A percentile compares a stretch with the other conserved stretches of the same genome.
Evolutionary conservation across 2,113 vertebrate species (phyloP).

Genomic region (Illadopsis cleaveri): DNA sequence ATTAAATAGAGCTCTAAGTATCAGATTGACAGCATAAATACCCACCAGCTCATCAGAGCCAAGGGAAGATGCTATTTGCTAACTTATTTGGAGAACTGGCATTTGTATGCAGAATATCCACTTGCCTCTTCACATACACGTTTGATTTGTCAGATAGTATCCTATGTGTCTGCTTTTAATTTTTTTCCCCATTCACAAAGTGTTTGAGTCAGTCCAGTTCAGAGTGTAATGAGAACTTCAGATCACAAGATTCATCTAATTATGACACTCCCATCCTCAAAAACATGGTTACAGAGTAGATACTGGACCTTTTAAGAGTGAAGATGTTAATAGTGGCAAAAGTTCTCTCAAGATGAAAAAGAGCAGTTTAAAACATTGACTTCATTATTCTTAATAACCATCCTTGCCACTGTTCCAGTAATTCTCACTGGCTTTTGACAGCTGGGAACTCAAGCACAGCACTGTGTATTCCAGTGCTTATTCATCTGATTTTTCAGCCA

Average conservation of each 20-base stretch:
- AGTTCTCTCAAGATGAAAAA: not conserved
- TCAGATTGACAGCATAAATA: conserved; percentile 11
- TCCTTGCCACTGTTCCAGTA: not conserved
- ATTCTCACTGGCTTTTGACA: not conserved
- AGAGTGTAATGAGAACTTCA: not conserved
- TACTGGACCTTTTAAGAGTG: not conserved
- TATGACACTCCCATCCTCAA: not conserved
- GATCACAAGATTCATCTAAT: not conserved
- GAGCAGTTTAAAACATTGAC: not conserved
- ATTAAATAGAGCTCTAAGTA: conserved; percentile 8
- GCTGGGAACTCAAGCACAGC: not conserved
- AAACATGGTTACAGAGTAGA: not conserved
- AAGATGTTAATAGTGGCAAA: not conserved
- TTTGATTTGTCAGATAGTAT: not conserved
- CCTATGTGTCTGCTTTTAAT: not conserved
- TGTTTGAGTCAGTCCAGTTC: not conserved
- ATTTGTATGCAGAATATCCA: not conserved
- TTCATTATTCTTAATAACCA: not conserved
- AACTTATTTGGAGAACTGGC: not conserved
- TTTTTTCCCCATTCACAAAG: not conserved
- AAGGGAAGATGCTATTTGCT: not conserved
- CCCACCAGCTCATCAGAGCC: not conserved
- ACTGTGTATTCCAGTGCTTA: not conserved
- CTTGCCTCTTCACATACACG: not conserved
- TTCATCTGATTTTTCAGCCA: not conserved